These are phyloP conservation scores for Ametastegia equiseti DNA, from an alignment of 2,888 invertebrate genomes.

Conservation along the genomic window DNA sequence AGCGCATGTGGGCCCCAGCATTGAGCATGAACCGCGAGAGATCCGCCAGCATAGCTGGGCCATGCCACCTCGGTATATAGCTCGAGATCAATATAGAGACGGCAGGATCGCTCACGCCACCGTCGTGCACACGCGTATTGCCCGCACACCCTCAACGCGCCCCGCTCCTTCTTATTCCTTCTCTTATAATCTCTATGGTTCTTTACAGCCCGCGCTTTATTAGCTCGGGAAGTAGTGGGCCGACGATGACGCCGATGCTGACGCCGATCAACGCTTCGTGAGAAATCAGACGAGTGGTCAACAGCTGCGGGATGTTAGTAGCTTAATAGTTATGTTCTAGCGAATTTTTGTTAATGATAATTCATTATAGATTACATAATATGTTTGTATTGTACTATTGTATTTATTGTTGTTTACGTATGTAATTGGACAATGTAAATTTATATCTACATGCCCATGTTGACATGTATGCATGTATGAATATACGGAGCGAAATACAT, in stretches of 20 bases:
- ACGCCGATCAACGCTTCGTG: not conserved
- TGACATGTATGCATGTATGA: not conserved
- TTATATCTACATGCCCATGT: not conserved
- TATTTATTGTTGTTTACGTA: not conserved
- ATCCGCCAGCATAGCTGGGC: not conserved
- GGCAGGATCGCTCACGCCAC: slow-evolving; percentile 48
- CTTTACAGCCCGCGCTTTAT: slow-evolving; percentile 20
- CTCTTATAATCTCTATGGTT: no score
- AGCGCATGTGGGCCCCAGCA: slow-evolving; percentile 17
- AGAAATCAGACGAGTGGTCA: not conserved
- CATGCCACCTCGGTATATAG: not conserved
- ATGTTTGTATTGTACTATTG: not conserved
- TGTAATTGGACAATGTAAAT: not conserved
- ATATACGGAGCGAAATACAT: not conserved
- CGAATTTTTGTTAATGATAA: no score
- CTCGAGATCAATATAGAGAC: slow-evolving; percentile 43
- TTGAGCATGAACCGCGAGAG: slow-evolving; percentile 1
- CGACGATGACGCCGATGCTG: no score
- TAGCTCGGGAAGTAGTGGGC: slow-evolving; percentile 23
- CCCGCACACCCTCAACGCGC: slow-evolving; percentile 31
- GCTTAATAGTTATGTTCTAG: no score
- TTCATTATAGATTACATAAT: no score
- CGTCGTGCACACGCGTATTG: slow-evolving; percentile 48
- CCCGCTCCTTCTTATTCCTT: not conserved
- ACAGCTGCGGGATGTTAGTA: not conserved